Base-by-base conservation (phyloP, 2,888 invertebrate species). In the Trachelus iudaicus region DNA sequence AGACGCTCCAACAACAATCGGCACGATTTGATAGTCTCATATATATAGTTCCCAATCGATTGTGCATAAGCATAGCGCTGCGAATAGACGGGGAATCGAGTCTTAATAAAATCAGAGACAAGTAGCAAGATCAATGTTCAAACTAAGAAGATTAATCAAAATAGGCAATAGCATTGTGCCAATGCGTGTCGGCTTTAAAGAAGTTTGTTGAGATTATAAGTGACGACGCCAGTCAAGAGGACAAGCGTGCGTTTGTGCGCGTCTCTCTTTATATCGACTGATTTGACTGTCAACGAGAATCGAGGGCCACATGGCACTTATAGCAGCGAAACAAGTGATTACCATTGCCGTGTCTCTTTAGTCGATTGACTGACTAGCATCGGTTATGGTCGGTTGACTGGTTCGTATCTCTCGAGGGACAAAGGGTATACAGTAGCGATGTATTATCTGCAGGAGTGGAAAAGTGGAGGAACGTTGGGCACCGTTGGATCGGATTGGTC, bases 401-500 rank as follows among this genome's bases (percentile, higher is more conserved):
- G 23, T 23, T 56, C 40, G 15, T 15, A 15, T 56, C 23, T 56
- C 23, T 56, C 40, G 15, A 56, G 40, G 40, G 40, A 56, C 40
- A 56, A 56, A 56, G 40, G 40, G 40, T 56, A 56, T 15, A 40
- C 40, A 56, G 40, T 23, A 23, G 40, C 40, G 6, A 56, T 56
- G 40, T 56, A 56, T 56, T 56, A 56, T 56, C 40, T 23, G 23
- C 40, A 56, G 71, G 33, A 34, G 71, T 31, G 13, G 33, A 31
- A 79, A 77, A 75, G 23, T 23, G 4, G 73, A 78, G 74, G 68
- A 75, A 68, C 40, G 69, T 34, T 73, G 69, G 73, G 77, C 76
- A 83, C 80, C 79, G 79, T 56, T 23, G 40, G 40, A 56, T 56
- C 23, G 40, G 40, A 56, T 56, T 56, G 40, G 40, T 15, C 81